A percentile compares a stretch with the other conserved stretches of the same genome.
Evolutionary conservation across 2,888 invertebrate species (phyloP).

Genomic region (Xestia xanthographa): DNA sequence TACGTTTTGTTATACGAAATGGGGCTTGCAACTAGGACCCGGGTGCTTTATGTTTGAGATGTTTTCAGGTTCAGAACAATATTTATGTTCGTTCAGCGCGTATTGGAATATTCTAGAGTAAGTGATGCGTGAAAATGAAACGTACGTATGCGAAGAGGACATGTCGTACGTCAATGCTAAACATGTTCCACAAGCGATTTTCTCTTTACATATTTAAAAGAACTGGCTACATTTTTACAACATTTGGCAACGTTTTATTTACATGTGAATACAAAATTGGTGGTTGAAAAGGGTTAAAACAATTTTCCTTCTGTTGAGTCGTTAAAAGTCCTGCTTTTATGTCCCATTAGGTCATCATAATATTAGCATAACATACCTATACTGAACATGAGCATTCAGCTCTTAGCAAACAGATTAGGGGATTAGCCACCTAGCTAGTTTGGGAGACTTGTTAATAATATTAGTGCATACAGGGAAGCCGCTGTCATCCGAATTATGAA

Average conservation of each 20-base stretch:
- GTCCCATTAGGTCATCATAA: neutral
- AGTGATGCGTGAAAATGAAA: conserved; percentile 47
- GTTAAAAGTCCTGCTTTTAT: neutral
- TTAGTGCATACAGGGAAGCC: conserved; percentile 24
- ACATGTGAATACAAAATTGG: conserved; percentile 1
- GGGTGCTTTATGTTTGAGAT: conserved; percentile 2
- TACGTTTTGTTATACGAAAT: conserved; percentile 27
- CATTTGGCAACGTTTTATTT: conserved; percentile 1
- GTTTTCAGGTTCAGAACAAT: conserved; percentile 6
- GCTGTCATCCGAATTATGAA: conserved; percentile 16
- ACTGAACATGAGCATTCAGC: conserved; percentile 4
- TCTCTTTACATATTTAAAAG: conserved; percentile 28
- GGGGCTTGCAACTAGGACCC: neutral
- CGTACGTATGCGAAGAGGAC: conserved; percentile 29
- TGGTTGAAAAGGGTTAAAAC: neutral
- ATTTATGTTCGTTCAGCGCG: conserved; percentile 28
- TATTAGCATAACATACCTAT: conserved; percentile 17
- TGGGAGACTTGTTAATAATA: conserved; percentile 28
- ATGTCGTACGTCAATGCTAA: conserved; percentile 31
- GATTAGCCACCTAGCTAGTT: conserved; percentile 13
- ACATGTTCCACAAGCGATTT: conserved; percentile 31
- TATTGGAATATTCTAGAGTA: conserved; percentile 32
- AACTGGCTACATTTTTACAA: conserved; percentile 4
- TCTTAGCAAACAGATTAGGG: conserved; percentile 26
- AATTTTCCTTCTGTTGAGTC: neutral